Evolutionary conservation across 2,797 vertebrate species (phyloP), one percentile per base, ranked within the genome.

Genomic region (Ispidina picta): DNA sequence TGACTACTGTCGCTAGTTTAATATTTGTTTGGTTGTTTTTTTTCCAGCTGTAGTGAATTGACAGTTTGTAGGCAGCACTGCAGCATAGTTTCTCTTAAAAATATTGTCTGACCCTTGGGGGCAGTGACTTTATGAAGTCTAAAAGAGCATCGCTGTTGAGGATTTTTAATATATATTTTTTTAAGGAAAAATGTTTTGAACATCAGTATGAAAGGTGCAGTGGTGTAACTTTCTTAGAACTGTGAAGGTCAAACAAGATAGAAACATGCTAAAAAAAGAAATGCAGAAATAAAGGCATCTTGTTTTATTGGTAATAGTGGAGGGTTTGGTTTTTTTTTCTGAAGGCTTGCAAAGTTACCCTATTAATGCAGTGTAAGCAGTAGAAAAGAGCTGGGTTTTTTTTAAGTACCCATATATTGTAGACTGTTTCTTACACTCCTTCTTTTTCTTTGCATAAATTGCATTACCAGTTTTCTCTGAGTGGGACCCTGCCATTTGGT

Each of bases 321-420:
- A n/a, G 7, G 8, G 0, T 25, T 64, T 35, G 4, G 33, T 33
- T 2, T 6, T 3, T 37, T n/a, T 18, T 55, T 60, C 18, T 10
- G 11, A 68, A 46, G 37, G 8, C 29, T 79, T 68, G 12, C 35
- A 22, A 31, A 55, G 20, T 75, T 78, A 78, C 14, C 14, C 8
- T 8, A 1, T 59, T 90, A 48, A 10, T 76, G 25, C 43, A 66
- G 6, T 48, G 10, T 72, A 63, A 69, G 31, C 43, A 69, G 9
- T 51, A 58, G 9, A 41, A 55, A 81, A 62, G 5, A 58, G 26
- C 10, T 18, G 0, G 35, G n/a, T 46, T 77, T 68, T 49, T 60
- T 86, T 18, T 20, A 29, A 41, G 29, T 70, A 55, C 10, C 12
- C 3, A 0, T 89, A 7, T 56, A 64, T 56, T 68, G 17, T 62